Evolutionary conservation across 2,888 invertebrate species (phyloP).

Genomic region (Psococerastis gibbosa): DNA sequence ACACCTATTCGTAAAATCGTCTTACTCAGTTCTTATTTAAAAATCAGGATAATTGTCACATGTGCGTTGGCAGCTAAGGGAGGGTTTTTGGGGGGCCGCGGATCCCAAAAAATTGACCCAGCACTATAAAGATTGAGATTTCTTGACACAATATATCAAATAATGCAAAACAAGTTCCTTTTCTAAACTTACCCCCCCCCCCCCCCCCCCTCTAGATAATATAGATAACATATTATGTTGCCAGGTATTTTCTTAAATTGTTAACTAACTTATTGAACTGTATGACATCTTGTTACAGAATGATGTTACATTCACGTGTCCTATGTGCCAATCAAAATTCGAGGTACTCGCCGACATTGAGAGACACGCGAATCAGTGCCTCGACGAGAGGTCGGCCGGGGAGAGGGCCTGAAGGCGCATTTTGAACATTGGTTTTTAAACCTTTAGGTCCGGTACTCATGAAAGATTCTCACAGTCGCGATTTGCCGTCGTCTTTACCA

Average conservation of each 20-base stretch:
- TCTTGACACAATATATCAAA: not conserved
- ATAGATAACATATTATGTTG: not conserved
- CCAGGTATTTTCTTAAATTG: not conserved
- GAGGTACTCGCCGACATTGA: not conserved
- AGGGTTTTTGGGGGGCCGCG: too few relatives aligned
- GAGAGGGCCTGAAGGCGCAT: not conserved
- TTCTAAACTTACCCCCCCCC: not conserved
- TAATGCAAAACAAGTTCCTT: too few relatives aligned
- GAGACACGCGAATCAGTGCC: slow-evolving; percentile 2
- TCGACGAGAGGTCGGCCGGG: not conserved
- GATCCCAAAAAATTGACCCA: too few relatives aligned
- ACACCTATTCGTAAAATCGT: too few relatives aligned
- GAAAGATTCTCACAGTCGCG: not conserved
- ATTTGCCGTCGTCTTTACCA: too few relatives aligned
- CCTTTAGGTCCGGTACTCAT: not conserved
- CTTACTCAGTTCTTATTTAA: too few relatives aligned
- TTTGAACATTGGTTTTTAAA: not conserved
- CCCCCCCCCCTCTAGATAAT: not conserved
- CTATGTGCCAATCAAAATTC: not conserved
- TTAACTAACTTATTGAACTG: too few relatives aligned
- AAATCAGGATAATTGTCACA: too few relatives aligned
- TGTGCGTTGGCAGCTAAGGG: too few relatives aligned
- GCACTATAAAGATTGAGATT: too few relatives aligned
- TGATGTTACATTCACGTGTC: not conserved
- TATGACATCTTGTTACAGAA: not conserved